phyloP scores from a whole-genome alignment of 1,140 invertebrate species.

The Berghia stephanieae region DNA sequence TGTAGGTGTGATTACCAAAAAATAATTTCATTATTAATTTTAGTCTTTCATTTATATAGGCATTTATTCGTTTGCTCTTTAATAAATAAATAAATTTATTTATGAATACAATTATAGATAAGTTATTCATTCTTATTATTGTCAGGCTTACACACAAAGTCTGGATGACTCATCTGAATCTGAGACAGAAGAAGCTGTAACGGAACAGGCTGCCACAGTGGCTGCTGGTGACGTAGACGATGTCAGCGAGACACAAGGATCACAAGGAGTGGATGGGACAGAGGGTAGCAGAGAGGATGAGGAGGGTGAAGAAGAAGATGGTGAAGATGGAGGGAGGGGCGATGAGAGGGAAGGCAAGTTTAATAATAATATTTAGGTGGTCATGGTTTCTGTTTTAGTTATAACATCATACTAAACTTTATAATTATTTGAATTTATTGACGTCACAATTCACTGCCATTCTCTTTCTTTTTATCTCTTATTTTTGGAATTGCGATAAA shows the following conservation, averaged over 20 bases:
- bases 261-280: constrained; percentile 12
- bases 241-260: constrained; percentile 18
- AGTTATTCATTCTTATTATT: constrained; percentile 25
- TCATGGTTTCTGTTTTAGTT: too few species aligned
- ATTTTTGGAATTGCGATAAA: background rate
- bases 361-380: too few species aligned
- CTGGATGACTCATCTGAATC: constrained; percentile 55
- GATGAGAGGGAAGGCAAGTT: constrained; percentile 40
- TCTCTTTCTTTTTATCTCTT: too few species aligned
- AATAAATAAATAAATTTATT: too few species aligned
- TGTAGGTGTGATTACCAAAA: too few species aligned
- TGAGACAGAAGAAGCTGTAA: constrained; percentile 46
- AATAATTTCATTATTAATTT: too few species aligned
- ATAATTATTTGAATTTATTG: too few species aligned
- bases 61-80: too few species aligned
- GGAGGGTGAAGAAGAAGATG: constrained; percentile 38
- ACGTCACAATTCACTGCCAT: too few species aligned
- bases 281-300: constrained; percentile 43
- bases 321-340: constrained; percentile 33
- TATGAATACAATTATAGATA: too few species aligned
- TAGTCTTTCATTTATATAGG: too few species aligned
- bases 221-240: constrained; percentile 19
- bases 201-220: constrained; percentile 13
- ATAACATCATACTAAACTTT: too few species aligned
- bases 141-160: constrained; percentile 54